These are phyloP conservation scores for Hyla sarda DNA, from an alignment of 2,113 vertebrate genomes.

Conservation along the genomic window DNA sequence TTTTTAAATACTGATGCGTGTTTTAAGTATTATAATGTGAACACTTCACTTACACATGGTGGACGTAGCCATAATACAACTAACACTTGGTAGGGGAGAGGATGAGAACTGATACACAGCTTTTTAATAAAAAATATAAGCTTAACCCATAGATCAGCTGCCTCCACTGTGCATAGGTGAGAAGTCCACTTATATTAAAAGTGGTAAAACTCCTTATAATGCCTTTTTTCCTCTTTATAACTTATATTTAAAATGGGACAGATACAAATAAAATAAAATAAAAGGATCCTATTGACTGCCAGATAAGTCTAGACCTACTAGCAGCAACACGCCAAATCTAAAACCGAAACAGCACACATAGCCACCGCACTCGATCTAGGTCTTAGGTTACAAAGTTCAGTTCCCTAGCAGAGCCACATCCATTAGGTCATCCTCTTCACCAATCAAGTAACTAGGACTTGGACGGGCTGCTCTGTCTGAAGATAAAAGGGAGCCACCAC, in stretches of 20 bases:
- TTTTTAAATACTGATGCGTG: conserved; percentile 23
- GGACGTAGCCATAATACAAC: conserved; percentile 6
- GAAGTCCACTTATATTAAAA: conserved; percentile 4
- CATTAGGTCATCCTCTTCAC: conserved; percentile 97
- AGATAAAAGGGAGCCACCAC: conserved; percentile 73
- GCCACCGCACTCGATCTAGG: conserved; percentile 31
- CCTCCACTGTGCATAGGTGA: conserved; percentile 24
- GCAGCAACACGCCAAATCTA: conserved; percentile 13
- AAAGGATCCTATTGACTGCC: neutral
- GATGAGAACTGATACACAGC: neutral
- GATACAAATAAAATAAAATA: conserved; percentile 21
- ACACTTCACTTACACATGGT: neutral
- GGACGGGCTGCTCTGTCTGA: conserved; percentile 86
- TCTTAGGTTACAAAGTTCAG: conserved; percentile 62
- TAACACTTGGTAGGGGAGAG: neutral
- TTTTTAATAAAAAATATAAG: neutral
- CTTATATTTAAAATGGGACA: conserved; percentile 19
- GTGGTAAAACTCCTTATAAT: neutral
- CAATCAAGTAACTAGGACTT: conserved; percentile 90
- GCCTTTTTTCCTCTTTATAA: conserved; percentile 14
- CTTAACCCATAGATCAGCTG: neutral
- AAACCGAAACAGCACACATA: conserved; percentile 13
- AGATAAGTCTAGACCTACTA: neutral
- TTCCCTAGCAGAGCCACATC: conserved; percentile 94
- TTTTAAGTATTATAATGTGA: conserved; percentile 12